phyloP scores from a whole-genome alignment of 1,140 invertebrate species.

The Lerema accius region DNA sequence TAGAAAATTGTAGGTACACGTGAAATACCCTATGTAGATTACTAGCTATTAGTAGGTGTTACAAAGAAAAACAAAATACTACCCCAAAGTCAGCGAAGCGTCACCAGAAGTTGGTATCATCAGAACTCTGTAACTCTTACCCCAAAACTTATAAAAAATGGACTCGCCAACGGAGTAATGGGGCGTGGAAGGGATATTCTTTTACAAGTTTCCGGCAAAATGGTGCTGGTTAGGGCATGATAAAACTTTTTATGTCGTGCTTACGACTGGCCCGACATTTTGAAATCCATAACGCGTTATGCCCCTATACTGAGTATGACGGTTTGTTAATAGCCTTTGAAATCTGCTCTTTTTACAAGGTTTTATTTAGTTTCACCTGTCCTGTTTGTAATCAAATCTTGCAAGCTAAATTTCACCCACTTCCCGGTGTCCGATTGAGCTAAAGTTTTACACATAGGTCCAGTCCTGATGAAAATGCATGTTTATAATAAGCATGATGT shows the following conservation, averaged over 20 bases:
- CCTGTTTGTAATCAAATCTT: no score
- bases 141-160: slow-evolving; percentile 64
- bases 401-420: no score
- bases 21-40: no score
- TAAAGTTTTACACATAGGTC: no score
- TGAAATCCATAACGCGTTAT: slow-evolving; percentile 59
- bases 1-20: no score
- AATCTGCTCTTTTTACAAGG: slow-evolving; percentile 23
- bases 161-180: slow-evolving; percentile 62
- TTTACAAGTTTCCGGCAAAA: slow-evolving; percentile 57
- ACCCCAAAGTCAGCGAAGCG: slow-evolving; percentile 4
- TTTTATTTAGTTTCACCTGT: no score
- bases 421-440: no score
- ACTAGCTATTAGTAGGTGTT: no score
- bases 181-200: slow-evolving; percentile 65
- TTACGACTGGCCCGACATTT: slow-evolving; percentile 66
- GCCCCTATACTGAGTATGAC: slow-evolving; percentile 40
- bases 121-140: slow-evolving; percentile 47
- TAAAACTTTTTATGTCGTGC: slow-evolving; percentile 77
- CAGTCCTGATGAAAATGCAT: no score
- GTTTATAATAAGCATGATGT: no score
- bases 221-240: slow-evolving; percentile 59
- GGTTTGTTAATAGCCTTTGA: slow-evolving; percentile 18
- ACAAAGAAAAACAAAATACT: no score
- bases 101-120: slow-evolving; percentile 44